A percentile compares a stretch with the other conserved stretches of the same genome.
These are phyloP conservation scores for Diadumene lineata DNA, from an alignment of 92 coral and sea anemone species.

Conservation along the genomic window DNA sequence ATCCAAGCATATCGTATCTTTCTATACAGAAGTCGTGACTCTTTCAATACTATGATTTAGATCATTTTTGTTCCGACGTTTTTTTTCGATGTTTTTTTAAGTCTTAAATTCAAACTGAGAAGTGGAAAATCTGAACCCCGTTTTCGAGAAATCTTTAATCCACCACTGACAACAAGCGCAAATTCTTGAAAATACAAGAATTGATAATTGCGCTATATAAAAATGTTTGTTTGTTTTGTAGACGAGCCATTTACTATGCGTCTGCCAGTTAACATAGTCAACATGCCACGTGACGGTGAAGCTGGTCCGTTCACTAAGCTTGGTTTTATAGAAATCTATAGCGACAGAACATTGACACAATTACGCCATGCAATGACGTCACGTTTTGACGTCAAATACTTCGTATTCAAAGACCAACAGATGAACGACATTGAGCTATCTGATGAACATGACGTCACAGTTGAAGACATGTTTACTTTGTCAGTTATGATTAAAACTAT, in stretches of 20 bases:
- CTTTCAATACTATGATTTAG: too few relatives aligned
- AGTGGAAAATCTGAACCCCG: too few relatives aligned
- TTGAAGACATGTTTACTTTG: conserved; percentile 49
- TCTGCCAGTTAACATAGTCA: conserved; percentile 70
- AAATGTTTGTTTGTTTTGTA: conserved; percentile 8
- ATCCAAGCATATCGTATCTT: too few relatives aligned
- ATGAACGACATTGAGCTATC: conserved; percentile 62
- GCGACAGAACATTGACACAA: conserved; percentile 47
- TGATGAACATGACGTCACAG: conserved; percentile 33
- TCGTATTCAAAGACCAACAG: conserved; percentile 55
- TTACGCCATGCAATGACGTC: conserved; percentile 31
- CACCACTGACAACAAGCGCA: too few relatives aligned
- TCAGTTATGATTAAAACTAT: conserved; percentile 55
- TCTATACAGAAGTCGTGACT: too few relatives aligned
- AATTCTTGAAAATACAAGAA: too few relatives aligned
- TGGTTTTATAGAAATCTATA: conserved; percentile 62
- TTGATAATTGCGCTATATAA: too few relatives aligned
- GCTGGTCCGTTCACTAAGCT: conserved; percentile 56
- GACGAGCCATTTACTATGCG: conserved; percentile 65
- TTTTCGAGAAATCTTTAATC: too few relatives aligned
- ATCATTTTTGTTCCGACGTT: too few relatives aligned
- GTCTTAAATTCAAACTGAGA: too few relatives aligned
- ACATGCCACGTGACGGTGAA: conserved; percentile 26
- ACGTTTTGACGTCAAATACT: conserved; percentile 32
- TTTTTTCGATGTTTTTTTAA: too few relatives aligned